These are phyloP conservation scores for Hirtodrosophila histrioides DNA, from an alignment of 2,888 invertebrate species.

Conservation along the genomic window DNA sequence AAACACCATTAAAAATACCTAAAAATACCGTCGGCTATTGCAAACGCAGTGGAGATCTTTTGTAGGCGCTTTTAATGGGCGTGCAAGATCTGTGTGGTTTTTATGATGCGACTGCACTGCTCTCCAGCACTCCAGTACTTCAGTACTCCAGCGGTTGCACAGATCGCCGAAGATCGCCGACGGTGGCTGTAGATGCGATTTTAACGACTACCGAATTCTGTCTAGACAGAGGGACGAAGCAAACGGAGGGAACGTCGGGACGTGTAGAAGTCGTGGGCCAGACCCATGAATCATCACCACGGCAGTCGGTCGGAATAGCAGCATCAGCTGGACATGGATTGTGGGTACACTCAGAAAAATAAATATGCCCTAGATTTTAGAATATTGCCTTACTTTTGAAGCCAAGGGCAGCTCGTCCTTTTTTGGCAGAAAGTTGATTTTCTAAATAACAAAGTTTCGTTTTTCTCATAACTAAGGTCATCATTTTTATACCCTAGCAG, in stretches of 20 bases:
- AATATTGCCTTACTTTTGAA: too few species aligned
- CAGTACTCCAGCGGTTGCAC: too few species aligned
- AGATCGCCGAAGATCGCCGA: slow-evolving; percentile 43
- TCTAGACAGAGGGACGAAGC: slow-evolving; percentile 6
- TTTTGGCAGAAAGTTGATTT: too few species aligned
- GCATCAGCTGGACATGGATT: slow-evolving; percentile 30
- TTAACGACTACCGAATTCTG: slow-evolving; percentile 76
- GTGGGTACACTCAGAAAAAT: too few species aligned
- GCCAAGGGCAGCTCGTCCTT: too few species aligned
- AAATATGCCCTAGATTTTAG: too few species aligned
- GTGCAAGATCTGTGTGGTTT: slow-evolving; percentile 63
- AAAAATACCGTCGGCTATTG: slow-evolving; percentile 66
- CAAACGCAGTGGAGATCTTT: slow-evolving; percentile 49
- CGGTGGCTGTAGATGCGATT: slow-evolving; percentile 48
- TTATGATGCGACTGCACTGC: slow-evolving; percentile 52
- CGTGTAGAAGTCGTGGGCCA: slow-evolving; percentile 12
- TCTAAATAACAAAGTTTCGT: too few species aligned
- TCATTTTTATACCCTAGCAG: too few species aligned
- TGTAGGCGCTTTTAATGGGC: slow-evolving; percentile 73
- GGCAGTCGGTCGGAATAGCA: too few species aligned
- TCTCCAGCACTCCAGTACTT: too few species aligned
- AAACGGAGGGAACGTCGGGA: slow-evolving; percentile 15
- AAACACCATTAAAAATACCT: slow-evolving; percentile 54
- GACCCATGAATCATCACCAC: slow-evolving; percentile 36
- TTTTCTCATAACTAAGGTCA: too few species aligned